Evolutionary conservation across 2,797 vertebrate genomes (phyloP).

Genomic region (Urophycis tenuis): DNA sequence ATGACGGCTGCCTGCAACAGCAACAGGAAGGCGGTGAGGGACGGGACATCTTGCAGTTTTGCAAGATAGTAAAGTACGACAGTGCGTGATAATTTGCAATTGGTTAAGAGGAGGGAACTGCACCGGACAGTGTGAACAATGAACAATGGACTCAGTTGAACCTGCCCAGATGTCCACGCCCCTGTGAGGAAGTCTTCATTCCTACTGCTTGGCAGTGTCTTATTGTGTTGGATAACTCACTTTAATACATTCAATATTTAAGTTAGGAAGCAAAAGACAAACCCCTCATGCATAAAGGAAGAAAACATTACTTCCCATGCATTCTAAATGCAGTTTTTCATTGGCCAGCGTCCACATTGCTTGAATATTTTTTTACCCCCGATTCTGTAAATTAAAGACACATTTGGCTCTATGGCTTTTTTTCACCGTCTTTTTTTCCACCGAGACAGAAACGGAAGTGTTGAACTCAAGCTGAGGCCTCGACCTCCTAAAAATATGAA

Average conservation of each 20-base stretch:
- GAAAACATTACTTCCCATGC: not conserved
- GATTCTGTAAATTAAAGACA: not conserved
- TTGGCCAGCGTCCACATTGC: not conserved
- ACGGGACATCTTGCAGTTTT: constrained; percentile 9
- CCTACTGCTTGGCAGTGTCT: constrained; percentile 45
- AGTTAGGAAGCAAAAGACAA: constrained; percentile 12
- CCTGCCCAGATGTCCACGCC: constrained; percentile 7
- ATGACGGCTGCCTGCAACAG: constrained; percentile 16
- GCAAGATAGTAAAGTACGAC: not conserved
- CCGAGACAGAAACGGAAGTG: not conserved
- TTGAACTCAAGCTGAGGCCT: not conserved
- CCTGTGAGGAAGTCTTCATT: constrained; percentile 14
- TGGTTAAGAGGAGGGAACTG: not conserved
- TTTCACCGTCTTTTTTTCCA: not conserved
- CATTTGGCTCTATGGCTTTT: too few relatives aligned
- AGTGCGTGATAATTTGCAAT: not conserved
- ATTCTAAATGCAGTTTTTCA: not conserved
- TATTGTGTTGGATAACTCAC: constrained; percentile 10
- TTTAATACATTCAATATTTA: constrained; percentile 2
- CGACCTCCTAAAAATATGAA: not conserved
- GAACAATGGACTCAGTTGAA: not conserved
- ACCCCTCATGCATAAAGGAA: not conserved
- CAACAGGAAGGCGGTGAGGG: constrained; percentile 33
- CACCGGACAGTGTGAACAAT: not conserved
- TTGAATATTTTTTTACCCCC: not conserved